Percentiles rank a stretch among this genome's conserved stretches.
Conservation (phyloP, 2,113 vertebrate genomes). For the Oxyura jamaicensis region DNA sequence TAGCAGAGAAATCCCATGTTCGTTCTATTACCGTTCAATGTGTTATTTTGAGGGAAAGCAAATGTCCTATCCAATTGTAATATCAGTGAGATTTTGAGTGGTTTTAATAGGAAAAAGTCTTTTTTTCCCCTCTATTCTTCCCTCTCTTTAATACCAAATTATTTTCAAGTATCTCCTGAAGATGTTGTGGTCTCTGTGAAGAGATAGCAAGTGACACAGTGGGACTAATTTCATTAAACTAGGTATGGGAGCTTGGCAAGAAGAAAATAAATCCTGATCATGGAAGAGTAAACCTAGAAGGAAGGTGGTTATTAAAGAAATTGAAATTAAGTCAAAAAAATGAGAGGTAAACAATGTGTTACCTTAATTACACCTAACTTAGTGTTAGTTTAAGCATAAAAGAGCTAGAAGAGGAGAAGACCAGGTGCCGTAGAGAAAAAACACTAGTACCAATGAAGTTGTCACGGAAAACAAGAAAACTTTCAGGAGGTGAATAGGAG, state of each 20-base stretch:
- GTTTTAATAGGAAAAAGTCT: neutral
- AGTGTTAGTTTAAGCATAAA: neutral
- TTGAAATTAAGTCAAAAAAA: neutral
- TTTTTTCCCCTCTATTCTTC: no score
- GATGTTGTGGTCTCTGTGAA: neutral
- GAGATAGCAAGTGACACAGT: fast-evolving
- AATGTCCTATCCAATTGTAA: neutral
- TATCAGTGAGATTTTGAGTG: neutral
- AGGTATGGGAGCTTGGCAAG: neutral
- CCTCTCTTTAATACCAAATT: neutral
- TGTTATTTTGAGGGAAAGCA: neutral
- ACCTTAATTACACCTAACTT: neutral
- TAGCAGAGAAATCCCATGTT: neutral
- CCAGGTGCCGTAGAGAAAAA: neutral
- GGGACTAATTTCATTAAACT: neutral
- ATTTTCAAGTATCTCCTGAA: neutral
- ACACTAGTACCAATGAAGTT: neutral
- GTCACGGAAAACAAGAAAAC: neutral
- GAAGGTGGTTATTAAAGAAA: neutral
- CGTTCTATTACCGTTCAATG: neutral
- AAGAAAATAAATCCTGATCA: neutral
- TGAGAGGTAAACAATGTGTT: neutral
- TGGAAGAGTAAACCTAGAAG: neutral
- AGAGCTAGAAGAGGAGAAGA: neutral
- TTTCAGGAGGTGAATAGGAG: neutral